phyloP scores from a whole-genome alignment of 2,113 vertebrate species.

The Ciconia maguari region DNA sequence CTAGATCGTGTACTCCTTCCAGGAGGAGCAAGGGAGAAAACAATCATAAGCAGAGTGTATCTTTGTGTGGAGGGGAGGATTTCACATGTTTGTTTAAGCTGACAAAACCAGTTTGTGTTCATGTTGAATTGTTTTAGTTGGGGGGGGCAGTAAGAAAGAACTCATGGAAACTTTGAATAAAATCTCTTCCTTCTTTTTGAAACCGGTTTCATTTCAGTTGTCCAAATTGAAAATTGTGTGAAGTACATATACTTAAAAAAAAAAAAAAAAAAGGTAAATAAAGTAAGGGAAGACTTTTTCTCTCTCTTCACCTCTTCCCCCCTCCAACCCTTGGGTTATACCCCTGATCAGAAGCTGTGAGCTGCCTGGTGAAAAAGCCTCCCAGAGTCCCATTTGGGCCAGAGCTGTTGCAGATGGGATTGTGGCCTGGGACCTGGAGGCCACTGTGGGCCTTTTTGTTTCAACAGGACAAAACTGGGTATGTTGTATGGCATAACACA shows the following conservation, averaged over 20 bases:
- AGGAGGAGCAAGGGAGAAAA: neutral
- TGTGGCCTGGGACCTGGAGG: neutral
- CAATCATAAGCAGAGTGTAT: accelerated
- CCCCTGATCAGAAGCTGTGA: neutral
- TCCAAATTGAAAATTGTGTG: neutral
- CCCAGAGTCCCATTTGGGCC: neutral
- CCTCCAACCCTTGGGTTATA: neutral
- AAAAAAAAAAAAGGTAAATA: neutral
- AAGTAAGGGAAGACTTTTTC: neutral
- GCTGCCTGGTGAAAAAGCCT: neutral
- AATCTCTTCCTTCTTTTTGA: neutral
- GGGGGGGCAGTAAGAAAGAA: neutral
- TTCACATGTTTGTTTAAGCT: neutral
- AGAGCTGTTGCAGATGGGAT: neutral
- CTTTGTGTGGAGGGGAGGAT: neutral
- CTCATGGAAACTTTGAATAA: neutral
- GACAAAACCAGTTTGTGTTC: neutral
- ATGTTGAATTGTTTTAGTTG: neutral
- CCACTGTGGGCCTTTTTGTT: neutral
- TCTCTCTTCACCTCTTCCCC: neutral
- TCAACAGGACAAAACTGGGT: neutral
- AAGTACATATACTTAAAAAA: neutral
- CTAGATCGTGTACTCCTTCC: conserved; percentile 10
- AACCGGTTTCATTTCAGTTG: neutral
- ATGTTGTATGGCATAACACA: accelerated